Evolutionary conservation across 2,888 invertebrate genomes (phyloP), one percentile per base, ranked within the genome.

Genomic region (Agrochola circellaris): DNA sequence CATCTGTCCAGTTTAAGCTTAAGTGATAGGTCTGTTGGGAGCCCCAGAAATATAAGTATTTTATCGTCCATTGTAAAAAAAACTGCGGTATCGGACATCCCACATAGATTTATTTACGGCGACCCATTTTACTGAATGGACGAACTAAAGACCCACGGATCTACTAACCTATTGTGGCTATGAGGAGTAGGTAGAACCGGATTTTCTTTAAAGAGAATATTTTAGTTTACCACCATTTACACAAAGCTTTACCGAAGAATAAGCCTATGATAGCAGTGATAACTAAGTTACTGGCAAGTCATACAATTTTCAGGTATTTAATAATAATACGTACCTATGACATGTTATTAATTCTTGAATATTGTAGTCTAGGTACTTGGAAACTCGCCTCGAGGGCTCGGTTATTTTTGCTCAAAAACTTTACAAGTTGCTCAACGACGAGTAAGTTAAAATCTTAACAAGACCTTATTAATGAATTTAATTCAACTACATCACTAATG

Each of bases 61-160:
- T 54, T 23, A 15, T 79, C 45, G n/a, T 70, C 30, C 20, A 79
- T 66, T 68, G 42, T 64, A 72, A 51, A 76, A 74, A 74, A 76
- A 67, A 38, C 51, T 73, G 54, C 58, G 75, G 38, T 70, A 66
- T 67, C 26, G 26, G 34, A 26, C 51, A 60, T 15, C 23, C 58
- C 80, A 73, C 45, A 69, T 56, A 56, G n/a, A 73, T 75, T 84
- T 75, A 61, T 75, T 77, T 77, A 75, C 42, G 65, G 75, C 20
- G 42, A 58, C 45, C n/a, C 62, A 69, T 75, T 86, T 74, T 61
- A 23, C 15, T 48, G 34, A 84, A 77, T 75, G 30, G 70, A 42
- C 23, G 45, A 34, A 75, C 73, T 65, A 58, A 79, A 79, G 26
- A 73, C 61, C 20, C 17, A 15, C 34, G 23, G 20, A 34, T 23